Conservation (phyloP, 2,797 vertebrate species). For the Pseudochirops cupreus region DNA sequence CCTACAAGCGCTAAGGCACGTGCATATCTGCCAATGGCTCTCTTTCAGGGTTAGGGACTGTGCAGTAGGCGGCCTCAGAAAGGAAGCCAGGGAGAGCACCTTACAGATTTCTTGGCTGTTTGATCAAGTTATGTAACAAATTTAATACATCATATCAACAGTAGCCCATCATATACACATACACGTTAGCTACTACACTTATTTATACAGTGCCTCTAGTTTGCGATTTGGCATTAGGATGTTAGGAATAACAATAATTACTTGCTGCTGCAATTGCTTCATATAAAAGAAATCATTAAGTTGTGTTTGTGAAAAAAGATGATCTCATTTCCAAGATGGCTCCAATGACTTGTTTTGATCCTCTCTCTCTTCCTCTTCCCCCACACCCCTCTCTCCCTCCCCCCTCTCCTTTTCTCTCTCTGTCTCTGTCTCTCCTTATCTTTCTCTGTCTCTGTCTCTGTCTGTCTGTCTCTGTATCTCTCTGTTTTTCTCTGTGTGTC, state of each 20-base stretch:
- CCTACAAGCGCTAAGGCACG: slow-evolving; percentile 67
- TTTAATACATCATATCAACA: background rate
- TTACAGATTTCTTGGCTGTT: slow-evolving; percentile 59
- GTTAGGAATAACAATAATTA: slow-evolving; percentile 69
- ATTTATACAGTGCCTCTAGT: background rate
- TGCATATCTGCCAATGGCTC: slow-evolving; percentile 76
- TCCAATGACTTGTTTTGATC: background rate
- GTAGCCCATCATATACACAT: background rate
- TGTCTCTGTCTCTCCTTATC: background rate
- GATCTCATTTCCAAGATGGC: slow-evolving; percentile 55
- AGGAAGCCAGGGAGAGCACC: slow-evolving; percentile 24
- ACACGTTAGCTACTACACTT: background rate
- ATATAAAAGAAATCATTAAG: slow-evolving; percentile 66
- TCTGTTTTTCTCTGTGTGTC: fast-evolving
- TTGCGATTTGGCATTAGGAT: slow-evolving; percentile 59
- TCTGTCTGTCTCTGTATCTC: background rate
- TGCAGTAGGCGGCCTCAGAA: slow-evolving; percentile 5
- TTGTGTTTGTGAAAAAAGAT: slow-evolving; percentile 51
- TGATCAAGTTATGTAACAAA: slow-evolving; percentile 11
- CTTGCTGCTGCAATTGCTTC: slow-evolving; percentile 65
- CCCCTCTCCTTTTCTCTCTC: background rate
- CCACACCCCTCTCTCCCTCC: background rate
- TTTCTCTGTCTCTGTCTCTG: background rate
- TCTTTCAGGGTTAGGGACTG: slow-evolving; percentile 70
- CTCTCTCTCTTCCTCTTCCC: background rate